Evolutionary conservation across 1,140 invertebrate species (phyloP).

Genomic region (Drusus annulatus): DNA sequence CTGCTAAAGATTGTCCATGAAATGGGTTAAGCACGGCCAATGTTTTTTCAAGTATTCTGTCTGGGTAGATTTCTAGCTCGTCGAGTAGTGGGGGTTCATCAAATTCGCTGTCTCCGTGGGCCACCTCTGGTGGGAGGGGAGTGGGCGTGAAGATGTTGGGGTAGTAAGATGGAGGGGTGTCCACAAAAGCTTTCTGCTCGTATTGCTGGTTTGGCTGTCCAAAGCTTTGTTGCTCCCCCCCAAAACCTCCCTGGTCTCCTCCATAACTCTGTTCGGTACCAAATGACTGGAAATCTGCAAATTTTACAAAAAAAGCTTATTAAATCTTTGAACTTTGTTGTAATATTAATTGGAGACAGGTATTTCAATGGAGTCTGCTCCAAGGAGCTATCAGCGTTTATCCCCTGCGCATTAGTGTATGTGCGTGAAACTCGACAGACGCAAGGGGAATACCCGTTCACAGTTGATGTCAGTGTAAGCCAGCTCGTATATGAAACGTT

Average conservation of each 20-base stretch:
- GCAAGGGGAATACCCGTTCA: too few relatives aligned
- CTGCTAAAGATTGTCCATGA: slow-evolving; percentile 79
- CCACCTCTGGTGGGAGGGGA: slow-evolving; percentile 64
- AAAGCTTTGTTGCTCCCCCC: slow-evolving; percentile 64
- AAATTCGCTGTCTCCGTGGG: slow-evolving; percentile 63
- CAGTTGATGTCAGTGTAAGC: too few relatives aligned
- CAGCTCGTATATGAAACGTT: too few relatives aligned
- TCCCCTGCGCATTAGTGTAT: too few relatives aligned
- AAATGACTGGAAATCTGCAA: slow-evolving; percentile 64
- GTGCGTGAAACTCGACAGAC: too few relatives aligned
- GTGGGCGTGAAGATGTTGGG: slow-evolving; percentile 70
- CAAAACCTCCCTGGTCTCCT: too few relatives aligned
- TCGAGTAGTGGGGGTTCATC: slow-evolving; percentile 90
- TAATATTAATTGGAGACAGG: too few relatives aligned
- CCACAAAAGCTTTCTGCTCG: slow-evolving; percentile 63
- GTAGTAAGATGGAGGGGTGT: slow-evolving; percentile 68
- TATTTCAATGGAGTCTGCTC: too few relatives aligned
- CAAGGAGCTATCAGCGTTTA: too few relatives aligned
- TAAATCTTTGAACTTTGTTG: too few relatives aligned
- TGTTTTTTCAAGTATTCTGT: slow-evolving; percentile 93
- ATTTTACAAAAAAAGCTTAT: background rate
- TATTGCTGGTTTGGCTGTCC: slow-evolving; percentile 61
- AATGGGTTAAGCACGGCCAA: slow-evolving; percentile 91
- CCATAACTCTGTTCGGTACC: slow-evolving; percentile 65
- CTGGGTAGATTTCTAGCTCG: slow-evolving; percentile 95